phyloP scores from a whole-genome alignment of 2,888 invertebrate genomes.

The Deroplatys truncata region DNA sequence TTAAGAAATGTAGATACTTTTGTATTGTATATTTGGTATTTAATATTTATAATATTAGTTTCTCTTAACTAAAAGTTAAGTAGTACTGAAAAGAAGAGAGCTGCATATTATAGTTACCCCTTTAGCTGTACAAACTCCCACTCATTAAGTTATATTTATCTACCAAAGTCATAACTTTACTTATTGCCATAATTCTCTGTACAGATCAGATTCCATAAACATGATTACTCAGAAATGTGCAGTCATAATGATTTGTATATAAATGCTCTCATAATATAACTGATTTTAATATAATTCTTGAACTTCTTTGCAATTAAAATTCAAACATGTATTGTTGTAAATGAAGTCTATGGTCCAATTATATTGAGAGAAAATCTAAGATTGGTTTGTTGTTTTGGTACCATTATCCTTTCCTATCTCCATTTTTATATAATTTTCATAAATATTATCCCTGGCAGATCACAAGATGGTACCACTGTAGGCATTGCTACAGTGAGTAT shows the following conservation, averaged over 20 bases:
- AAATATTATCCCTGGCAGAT: no score
- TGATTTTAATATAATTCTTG: background rate
- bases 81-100: background rate
- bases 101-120: slow-evolving; percentile 28
- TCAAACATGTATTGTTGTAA: background rate
- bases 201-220: slow-evolving; percentile 7
- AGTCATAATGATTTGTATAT: slow-evolving; percentile 14
- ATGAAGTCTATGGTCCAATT: background rate
- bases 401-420: background rate
- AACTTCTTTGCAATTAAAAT: background rate
- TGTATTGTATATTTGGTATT: slow-evolving; percentile 25
- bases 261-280: background rate
- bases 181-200: slow-evolving; percentile 16
- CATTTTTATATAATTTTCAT: background rate
- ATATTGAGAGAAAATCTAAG: background rate
- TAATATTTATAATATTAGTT: slow-evolving; percentile 24
- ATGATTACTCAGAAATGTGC: slow-evolving; percentile 1
- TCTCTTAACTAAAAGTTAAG: background rate
- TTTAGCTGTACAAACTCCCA: slow-evolving; percentile 27
- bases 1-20: slow-evolving; percentile 21
- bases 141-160: slow-evolving; percentile 23
- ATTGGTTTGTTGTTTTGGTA: background rate
- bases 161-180: slow-evolving; percentile 29
- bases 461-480: no score
- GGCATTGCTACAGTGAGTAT: no score